phyloP scores from a whole-genome alignment of 2,888 invertebrate genomes.

The Dioctria linearis region DNA sequence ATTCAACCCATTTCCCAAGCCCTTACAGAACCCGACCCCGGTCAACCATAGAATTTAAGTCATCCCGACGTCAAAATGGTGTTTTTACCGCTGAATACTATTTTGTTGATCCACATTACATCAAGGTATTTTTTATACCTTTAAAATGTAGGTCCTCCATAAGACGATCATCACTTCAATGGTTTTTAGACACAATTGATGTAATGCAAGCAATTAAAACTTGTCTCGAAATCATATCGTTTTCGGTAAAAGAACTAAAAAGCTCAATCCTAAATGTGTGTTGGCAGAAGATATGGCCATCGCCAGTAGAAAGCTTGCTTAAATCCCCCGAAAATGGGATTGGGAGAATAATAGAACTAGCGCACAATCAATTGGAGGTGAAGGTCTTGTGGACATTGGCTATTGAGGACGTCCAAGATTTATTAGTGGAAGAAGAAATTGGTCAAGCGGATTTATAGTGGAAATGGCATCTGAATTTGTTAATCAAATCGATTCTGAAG shows the following conservation, averaged over 20 bases:
- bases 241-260: constrained; percentile 32
- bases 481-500: constrained; percentile 39
- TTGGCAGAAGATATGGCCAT: not conserved
- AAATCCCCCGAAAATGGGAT: not conserved
- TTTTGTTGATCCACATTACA: too few relatives aligned
- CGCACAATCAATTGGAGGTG: too few relatives aligned
- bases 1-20: too few relatives aligned
- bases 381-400: too few relatives aligned
- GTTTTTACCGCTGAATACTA: too few relatives aligned
- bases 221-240: not conserved
- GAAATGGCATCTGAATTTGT: constrained; percentile 23
- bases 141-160: too few relatives aligned
- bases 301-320: not conserved
- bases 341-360: not conserved
- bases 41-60: too few relatives aligned
- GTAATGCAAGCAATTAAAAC: constrained; percentile 50
- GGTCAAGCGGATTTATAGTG: constrained; percentile 18
- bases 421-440: constrained; percentile 4
- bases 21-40: too few relatives aligned
- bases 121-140: too few relatives aligned
- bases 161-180: too few relatives aligned
- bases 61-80: too few relatives aligned
- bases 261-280: constrained; percentile 32
- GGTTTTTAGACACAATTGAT: constrained; percentile 47
- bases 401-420: too few relatives aligned